Base-by-base conservation (phyloP, 2,888 invertebrate genomes). In the Papilio gigon region DNA sequence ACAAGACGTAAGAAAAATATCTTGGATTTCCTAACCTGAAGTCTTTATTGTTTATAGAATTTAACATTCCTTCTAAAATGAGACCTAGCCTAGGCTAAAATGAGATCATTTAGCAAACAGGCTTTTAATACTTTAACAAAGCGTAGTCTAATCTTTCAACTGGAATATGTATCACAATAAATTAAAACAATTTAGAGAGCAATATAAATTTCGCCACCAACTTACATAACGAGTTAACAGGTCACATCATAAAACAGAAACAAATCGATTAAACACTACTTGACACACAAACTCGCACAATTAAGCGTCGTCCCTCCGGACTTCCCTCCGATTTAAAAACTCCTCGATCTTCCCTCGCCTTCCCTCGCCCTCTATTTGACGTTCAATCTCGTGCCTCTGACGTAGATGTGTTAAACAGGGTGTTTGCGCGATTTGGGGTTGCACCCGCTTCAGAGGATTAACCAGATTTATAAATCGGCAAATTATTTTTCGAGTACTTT, bases 361-460 rank as follows among this genome's bases (percentile, higher is more conserved):
- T 75, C 77, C 74, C 77, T 71, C 75, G 78, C 75, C 75, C 74
- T 77, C 75, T 78, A 76, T 81, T 80, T 81, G 85, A 85, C 84
- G 78, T 84, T 85, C 84, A 86, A 87, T 87, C 87, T 86, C 81
- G 80, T 84, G 84, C 77, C 80, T 80, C 79, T 84, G 87, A 86
- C 87, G 82, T 82, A 77, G 82, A 81, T 75, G 75, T 73, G 72
- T 76, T 78, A 73, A 78, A 73, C 75, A 73, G 72, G 72, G 72
- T 67, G 67, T 73, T 71, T 73, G 76, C 72, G 74, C 76, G 78
- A 77, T 75, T 78, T 77, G 74, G 74, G 76, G 78, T 77, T 77
- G 76, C 77, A 82, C 78, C 78, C 79, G 76, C 75, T 75, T 79
- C 42, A 64, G 50, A 75, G 78, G 78, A 80, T 82, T 79, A 78